Conservation (phyloP, 2,797 vertebrate species). For the Rhincodon typus region DNA sequence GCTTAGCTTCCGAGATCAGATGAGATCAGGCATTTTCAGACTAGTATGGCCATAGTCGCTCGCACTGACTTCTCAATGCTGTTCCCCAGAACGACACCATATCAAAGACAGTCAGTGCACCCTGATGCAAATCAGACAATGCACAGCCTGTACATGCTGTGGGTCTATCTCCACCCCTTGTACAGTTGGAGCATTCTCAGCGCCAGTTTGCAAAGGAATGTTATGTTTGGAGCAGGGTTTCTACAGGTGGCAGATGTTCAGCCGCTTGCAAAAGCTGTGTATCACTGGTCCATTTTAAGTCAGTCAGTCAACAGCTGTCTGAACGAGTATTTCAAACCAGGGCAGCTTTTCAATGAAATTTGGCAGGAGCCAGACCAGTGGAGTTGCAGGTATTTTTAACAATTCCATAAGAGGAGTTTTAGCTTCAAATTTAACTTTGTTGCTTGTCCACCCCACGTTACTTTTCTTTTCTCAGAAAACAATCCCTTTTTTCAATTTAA, state of each 20-base stretch:
- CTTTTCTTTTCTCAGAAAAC: background rate
- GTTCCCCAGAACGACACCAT: background rate
- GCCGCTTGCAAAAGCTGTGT: background rate
- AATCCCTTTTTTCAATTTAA: background rate
- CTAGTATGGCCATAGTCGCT: too few relatives aligned
- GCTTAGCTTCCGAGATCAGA: too few relatives aligned
- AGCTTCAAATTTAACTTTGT: background rate
- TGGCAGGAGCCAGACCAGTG: background rate
- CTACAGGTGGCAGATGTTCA: background rate
- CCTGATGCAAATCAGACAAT: background rate
- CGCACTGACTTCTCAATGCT: too few relatives aligned
- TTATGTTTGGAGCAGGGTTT: background rate
- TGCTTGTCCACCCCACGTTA: too few relatives aligned
- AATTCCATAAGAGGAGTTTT: conserved; percentile 6
- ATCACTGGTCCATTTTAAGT: background rate
- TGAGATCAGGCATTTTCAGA: too few relatives aligned
- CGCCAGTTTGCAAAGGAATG: background rate
- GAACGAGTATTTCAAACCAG: background rate
- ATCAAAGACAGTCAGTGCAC: too few relatives aligned
- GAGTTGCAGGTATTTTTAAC: background rate
- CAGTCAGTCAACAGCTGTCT: background rate
- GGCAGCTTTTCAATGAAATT: background rate
- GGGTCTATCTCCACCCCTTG: background rate
- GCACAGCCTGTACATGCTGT: background rate
- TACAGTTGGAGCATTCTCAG: background rate